Evolutionary conservation across 2,797 vertebrate genomes (phyloP), one percentile per base, ranked within the genome.

Genomic region (Neosalanx taihuensis): DNA sequence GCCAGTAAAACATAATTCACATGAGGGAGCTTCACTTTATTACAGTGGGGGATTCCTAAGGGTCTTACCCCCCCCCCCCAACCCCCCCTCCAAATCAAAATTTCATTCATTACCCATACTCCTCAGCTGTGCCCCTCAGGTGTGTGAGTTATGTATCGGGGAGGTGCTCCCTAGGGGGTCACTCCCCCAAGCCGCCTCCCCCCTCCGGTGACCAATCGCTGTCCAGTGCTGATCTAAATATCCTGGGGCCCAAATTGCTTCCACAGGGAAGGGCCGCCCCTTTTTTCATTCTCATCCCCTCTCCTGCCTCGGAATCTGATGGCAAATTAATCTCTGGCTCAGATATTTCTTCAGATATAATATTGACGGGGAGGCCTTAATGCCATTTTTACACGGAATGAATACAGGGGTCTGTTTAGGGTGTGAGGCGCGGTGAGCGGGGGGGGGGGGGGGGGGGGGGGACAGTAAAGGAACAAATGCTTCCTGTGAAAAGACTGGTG

Each of bases 41-140:
- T 75, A 69, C 70, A 64, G 75, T 64, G 71, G 84, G 74, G 83
- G 69, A 71, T 88, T 88, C 86, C 79, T 86, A 69, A 87, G 90
- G 74, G 87, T 89, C 91, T 80, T 83, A 46, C 9, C 7, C 41
- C 41, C 41, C 41, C 41, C 68, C 68, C 72, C 9, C 7, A 10
- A 10, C 41, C 41, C 41, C 68, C 68, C 72, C 72, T 72, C 77
- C 81, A 81, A 91, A 92, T 93, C 91, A 92, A 89, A 94, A 90
- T 92, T 92, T 90, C 92, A 93, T 94, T 92, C 92, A 93, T 94
- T 93, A 92, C 87, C 88, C 82, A 83, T 41, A 17, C 89, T 92
- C 91, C 49, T 64, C 51, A 64, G 63, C 53, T 80, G 83, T 85
- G 89, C 86, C 87, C 77, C 84, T 88, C 73, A 82, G 86, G 88